Evolutionary conservation across 2,113 vertebrate species (phyloP), one percentile per base, ranked within the genome.

Genomic region (Dasyprocta punctata): DNA sequence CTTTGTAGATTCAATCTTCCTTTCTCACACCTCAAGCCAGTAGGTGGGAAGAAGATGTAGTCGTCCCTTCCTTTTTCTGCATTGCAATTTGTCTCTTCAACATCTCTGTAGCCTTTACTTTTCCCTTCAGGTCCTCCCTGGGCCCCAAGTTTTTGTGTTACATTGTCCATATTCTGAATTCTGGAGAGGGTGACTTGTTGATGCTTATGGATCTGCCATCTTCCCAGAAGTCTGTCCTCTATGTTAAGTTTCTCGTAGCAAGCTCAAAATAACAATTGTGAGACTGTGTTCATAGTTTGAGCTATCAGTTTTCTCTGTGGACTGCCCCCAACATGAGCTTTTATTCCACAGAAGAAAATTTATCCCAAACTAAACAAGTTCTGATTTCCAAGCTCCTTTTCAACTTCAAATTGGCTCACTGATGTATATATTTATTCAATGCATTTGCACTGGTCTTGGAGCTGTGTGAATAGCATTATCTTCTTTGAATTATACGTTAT

Each of bases 361-460:
- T 92, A 93, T 96, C n/a, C 80, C 84, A 96, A 93, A 75, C 56
- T 95, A 87, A 30, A 90, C 36, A 19, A 90, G 24, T 93, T 96
- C 84, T 86, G 41, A 81, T 65, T 95, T 96, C 61, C 67, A 71
- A 92, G 28, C 44, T 91, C 20, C 60, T 92, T 93, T 89, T 92
- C 17, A 81, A 77, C 41, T 75, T 95, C 30, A 81, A 41, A 33
- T 90, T 94, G 92, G 13, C 92, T 86, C 78, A 71, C 41, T 92
- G 73, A 75, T 92, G 41, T 87, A 93, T 96, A 44, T 93, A 87
- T 93, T 80, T 92, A 71, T 83, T 96, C 41, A 47, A n/a, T 71
- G 63, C 58, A 22, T 90, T 93, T 91, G 47, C 28, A 61, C 49
- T 89, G 10, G 16, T 89, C 24, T 94, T 95, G 49, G 61, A 92